Base-by-base conservation (phyloP, 2,797 vertebrate species). In the Galagoides demidoff region DNA sequence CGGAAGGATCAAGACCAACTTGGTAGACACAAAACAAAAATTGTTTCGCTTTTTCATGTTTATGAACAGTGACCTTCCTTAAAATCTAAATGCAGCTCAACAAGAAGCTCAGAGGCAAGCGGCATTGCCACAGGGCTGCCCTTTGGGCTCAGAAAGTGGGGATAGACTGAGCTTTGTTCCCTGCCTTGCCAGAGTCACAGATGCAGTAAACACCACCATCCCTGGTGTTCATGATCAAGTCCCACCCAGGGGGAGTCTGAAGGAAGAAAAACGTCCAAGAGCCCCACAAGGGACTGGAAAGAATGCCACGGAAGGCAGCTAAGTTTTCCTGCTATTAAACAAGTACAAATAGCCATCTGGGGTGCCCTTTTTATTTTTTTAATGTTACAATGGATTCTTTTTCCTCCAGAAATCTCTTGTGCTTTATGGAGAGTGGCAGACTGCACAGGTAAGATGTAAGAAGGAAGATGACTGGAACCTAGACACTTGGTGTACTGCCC, bases 141-240 rank as follows among this genome's bases (percentile, higher is more conserved):
- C 0, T 55, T 77, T 43, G 49, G 55, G 39, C 96, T 92, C 92
- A 31, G 64, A 34, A 96, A 82, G 31, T 7, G 0, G 7, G 87
- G 57, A 92, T 43, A 77, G 17, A 83, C 83, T 5, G 45, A 77
- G 57, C 74, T 95, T 71, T 93, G 70, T 90, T 95, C 74, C 64
- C 70, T 10, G 0, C 90, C n/a, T 8, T 34, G 4, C 95, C 90
- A 3, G 17, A 94, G 89, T 6, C 7, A 13, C 70, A 78, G 78
- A 31, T 8, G 61, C 59, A 39, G 37, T 37, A 43, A n/a, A 63
- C 81, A 68, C 29, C 6, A 52, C 85, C 9, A 92, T 92, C 94
- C 5, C 23, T 86, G 55, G 66, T 0, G 29, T 29, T 92, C 90
- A 5, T 9, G 68, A 39, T 76, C 85, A 92, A 88, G 85, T 55